Conservation (phyloP, 2,797 vertebrate genomes). For the Halcyon badia region DNA sequence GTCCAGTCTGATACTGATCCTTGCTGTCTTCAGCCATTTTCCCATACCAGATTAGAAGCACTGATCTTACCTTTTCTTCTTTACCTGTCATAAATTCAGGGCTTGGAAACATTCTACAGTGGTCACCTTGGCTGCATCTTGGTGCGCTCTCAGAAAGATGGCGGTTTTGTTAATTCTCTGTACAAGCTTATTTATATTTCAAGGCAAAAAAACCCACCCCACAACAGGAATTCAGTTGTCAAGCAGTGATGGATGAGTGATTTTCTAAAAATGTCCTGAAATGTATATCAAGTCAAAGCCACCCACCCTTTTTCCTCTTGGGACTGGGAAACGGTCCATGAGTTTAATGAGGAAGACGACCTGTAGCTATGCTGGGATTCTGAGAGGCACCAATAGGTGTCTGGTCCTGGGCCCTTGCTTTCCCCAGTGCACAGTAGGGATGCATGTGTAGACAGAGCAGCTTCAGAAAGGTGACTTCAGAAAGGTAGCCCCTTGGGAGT, state of each 20-base stretch:
- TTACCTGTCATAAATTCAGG: neutral
- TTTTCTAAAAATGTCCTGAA: neutral
- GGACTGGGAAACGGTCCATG: neutral
- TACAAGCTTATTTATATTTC: neutral
- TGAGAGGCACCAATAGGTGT: fast-evolving
- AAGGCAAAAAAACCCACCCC: neutral
- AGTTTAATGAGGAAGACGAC: neutral
- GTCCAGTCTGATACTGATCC: neutral
- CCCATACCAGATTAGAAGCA: neutral
- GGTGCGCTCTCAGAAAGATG: neutral
- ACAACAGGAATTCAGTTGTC: neutral
- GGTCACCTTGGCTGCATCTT: neutral
- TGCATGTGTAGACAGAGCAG: neutral
- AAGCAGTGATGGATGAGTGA: neutral
- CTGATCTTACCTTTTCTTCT: neutral
- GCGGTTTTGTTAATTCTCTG: neutral
- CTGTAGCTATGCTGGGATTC: neutral
- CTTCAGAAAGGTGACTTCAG: neutral
- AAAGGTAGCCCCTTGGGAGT: neutral
- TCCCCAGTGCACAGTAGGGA: neutral
- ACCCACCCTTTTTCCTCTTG: neutral
- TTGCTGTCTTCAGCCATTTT: neutral
- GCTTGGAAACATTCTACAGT: neutral
- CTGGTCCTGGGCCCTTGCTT: neutral
- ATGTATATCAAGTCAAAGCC: neutral